A percentile compares a stretch with the other conserved stretches of the same genome.
Conservation (phyloP, 2,888 invertebrate genomes). For the Troides aeacus region DNA sequence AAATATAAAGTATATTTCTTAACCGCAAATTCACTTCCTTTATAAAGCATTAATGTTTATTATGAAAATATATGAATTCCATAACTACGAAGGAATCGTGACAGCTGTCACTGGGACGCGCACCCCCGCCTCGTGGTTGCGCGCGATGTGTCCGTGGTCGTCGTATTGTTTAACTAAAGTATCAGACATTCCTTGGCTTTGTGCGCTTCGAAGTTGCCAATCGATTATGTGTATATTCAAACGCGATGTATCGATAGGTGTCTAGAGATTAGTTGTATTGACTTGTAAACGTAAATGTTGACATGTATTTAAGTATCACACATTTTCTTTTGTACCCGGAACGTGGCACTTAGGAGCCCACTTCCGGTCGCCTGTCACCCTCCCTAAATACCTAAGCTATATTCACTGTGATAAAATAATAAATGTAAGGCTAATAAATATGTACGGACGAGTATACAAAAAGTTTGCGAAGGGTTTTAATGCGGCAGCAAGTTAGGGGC, state of each 20-base stretch:
- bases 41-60: too few species aligned
- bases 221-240: constrained; percentile 36
- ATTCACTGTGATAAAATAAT: constrained; percentile 66
- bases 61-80: too few species aligned
- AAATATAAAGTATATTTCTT: too few species aligned
- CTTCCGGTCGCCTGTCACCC: constrained; percentile 35
- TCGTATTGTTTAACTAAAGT: constrained; percentile 14
- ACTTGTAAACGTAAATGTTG: constrained; percentile 23
- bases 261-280: constrained; percentile 26
- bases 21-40: too few species aligned
- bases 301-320: constrained; percentile 15
- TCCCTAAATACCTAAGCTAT: constrained; percentile 44
- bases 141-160: neutral
- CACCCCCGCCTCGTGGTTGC: neutral
- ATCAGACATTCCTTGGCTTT: constrained; percentile 53
- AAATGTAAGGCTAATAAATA: constrained; percentile 36
- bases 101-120: too few species aligned
- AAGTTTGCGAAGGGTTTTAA: constrained; percentile 23
- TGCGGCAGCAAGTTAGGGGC: constrained; percentile 10
- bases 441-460: constrained; percentile 27
- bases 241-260: constrained; percentile 24
- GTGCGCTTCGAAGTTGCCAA: constrained; percentile 45
- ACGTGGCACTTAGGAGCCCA: constrained; percentile 17
- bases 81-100: too few species aligned
- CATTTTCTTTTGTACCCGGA: constrained; percentile 15